Percentiles rank a stretch among this genome's conserved stretches.
Evolutionary conservation across 1,140 invertebrate genomes (phyloP).

Genomic region (Cardiocondyla obscurior): DNA sequence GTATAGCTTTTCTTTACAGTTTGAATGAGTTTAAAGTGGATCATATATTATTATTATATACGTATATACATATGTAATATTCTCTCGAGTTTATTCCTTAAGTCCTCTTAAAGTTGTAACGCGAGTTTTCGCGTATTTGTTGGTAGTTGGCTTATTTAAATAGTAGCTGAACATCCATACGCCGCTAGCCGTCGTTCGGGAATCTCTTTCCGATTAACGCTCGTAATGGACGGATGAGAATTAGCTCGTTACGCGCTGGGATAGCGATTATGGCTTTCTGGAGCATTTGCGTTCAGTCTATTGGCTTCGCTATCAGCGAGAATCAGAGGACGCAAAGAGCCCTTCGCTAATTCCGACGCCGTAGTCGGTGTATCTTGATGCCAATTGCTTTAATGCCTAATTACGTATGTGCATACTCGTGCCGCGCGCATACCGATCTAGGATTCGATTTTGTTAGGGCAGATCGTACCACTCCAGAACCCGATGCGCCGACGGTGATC

Average conservation of each 20-base stretch:
- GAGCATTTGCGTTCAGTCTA: conserved; percentile 6
- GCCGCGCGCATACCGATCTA: background rate
- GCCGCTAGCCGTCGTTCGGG: background rate
- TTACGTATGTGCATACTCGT: conserved; percentile 56
- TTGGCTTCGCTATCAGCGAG: conserved; percentile 3
- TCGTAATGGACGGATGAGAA: background rate
- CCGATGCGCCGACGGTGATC: conserved; percentile 31
- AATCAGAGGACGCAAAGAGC: conserved; percentile 19
- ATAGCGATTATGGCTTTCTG: conserved; percentile 22
- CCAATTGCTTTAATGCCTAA: conserved; percentile 61
- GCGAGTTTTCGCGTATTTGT: background rate
- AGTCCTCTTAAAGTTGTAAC: background rate
- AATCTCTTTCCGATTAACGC: background rate
- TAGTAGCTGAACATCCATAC: background rate
- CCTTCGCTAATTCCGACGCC: conserved; percentile 30
- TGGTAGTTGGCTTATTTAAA: background rate
- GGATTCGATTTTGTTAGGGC: conserved; percentile 52
- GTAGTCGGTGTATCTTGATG: conserved; percentile 7
- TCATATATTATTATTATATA: too few relatives aligned
- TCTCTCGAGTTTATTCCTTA: background rate
- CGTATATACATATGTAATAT: background rate
- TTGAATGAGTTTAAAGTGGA: background rate
- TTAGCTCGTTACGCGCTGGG: background rate
- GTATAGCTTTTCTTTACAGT: background rate
- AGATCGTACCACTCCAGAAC: conserved; percentile 35